Evolutionary conservation across 2,113 vertebrate genomes (phyloP).

Genomic region (Dryoscopus gambensis): DNA sequence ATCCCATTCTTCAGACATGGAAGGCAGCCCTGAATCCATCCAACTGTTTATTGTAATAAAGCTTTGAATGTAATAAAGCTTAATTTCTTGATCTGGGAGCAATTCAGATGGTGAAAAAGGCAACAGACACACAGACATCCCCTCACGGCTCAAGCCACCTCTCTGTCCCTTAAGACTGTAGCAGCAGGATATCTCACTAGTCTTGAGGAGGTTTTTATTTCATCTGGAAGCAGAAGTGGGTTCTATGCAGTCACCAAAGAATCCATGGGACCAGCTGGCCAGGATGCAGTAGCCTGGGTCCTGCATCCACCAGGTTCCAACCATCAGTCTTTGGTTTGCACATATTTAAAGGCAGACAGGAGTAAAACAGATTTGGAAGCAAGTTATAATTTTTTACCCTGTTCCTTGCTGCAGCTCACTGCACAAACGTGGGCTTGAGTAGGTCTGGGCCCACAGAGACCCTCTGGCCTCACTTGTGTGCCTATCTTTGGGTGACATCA

Average conservation of each 20-base stretch:
- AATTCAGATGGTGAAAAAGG: neutral
- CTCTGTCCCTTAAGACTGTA: neutral
- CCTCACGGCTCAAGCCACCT: neutral
- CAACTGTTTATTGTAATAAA: neutral
- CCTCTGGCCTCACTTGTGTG: neutral
- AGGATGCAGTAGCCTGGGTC: neutral
- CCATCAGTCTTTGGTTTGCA: neutral
- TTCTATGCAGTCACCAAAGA: neutral
- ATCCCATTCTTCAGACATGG: neutral
- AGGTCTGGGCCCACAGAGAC: neutral
- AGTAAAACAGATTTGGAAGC: neutral
- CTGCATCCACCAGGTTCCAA: neutral
- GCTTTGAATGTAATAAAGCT: neutral
- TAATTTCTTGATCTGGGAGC: neutral
- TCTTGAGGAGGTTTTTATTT: neutral
- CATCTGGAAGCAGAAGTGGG: neutral
- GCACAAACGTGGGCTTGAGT: neutral
- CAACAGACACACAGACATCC: neutral
- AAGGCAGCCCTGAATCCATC: neutral
- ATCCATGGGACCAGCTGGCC: neutral
- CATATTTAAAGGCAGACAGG: neutral
- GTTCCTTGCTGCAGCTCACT: neutral
- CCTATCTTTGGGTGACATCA: fast-evolving
- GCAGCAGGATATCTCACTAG: neutral
- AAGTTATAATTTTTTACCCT: neutral